Evolutionary conservation across 2,113 vertebrate species (phyloP).

Genomic region (Paraplagusia blochii): DNA sequence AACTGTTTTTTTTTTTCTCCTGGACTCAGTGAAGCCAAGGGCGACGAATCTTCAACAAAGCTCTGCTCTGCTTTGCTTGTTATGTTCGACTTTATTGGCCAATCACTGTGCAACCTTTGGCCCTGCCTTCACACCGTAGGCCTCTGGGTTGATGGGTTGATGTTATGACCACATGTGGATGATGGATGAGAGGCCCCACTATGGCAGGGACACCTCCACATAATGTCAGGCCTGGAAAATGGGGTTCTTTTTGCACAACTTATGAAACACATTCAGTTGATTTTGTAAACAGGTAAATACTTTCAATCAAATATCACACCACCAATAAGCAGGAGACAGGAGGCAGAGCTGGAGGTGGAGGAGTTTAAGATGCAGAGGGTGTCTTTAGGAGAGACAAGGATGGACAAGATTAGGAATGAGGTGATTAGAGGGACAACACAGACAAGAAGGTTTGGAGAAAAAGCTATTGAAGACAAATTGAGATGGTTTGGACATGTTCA

Average conservation of each 20-base stretch:
- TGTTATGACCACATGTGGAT: conserved; percentile 33
- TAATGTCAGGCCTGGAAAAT: neutral
- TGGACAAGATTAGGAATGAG: too few relatives aligned
- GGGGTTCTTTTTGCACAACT: neutral
- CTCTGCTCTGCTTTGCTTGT: neutral
- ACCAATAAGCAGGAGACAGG: too few relatives aligned
- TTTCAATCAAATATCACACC: too few relatives aligned
- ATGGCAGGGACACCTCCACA: neutral
- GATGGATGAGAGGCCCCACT: conserved; percentile 7
- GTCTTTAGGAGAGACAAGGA: too few relatives aligned
- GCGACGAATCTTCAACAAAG: conserved; percentile 4
- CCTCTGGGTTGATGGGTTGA: conserved; percentile 11
- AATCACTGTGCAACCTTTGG: conserved; percentile 31
- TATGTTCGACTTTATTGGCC: conserved; percentile 20
- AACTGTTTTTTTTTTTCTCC: conserved; percentile 1
- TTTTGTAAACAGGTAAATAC: too few relatives aligned
- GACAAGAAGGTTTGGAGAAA: too few relatives aligned
- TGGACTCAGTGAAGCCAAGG: conserved; percentile 6
- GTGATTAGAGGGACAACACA: too few relatives aligned
- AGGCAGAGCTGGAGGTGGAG: too few relatives aligned
- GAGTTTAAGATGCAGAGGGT: too few relatives aligned
- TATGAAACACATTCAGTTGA: too few relatives aligned
- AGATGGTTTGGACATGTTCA: too few relatives aligned
- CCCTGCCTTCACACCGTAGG: conserved; percentile 16
- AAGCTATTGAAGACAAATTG: too few relatives aligned